These are phyloP conservation scores for Fundulus diaphanus DNA, from an alignment of 2,797 vertebrate genomes.

Conservation along the genomic window DNA sequence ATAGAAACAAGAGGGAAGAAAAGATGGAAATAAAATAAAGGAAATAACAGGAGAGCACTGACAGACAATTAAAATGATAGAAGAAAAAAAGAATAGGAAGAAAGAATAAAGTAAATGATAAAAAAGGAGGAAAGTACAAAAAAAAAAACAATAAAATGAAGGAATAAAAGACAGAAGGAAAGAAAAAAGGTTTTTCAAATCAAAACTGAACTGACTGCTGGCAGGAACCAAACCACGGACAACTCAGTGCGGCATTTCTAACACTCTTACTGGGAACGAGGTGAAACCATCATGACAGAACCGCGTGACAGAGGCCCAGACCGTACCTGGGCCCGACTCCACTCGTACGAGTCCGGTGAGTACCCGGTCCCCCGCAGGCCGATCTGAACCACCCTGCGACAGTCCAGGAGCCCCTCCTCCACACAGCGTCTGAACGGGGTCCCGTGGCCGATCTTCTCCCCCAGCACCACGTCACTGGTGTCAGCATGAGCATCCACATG, in stretches of 20 bases:
- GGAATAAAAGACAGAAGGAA: not conserved
- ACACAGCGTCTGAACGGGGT: conserved; percentile 90
- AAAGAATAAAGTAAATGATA: too few relatives aligned
- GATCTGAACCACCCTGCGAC: conserved; percentile 88
- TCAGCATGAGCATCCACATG: conserved; percentile 93
- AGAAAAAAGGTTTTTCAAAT: not conserved
- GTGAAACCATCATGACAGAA: not conserved
- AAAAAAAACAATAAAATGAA: not conserved
- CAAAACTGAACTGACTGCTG: not conserved
- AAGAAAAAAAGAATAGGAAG: not conserved
- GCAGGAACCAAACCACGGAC: not conserved
- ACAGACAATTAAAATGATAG: not conserved
- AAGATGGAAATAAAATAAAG: not conserved
- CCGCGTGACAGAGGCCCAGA: not conserved
- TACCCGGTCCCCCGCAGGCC: conserved; percentile 89
- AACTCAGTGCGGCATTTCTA: not conserved
- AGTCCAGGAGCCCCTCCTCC: conserved; percentile 91
- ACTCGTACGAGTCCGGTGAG: conserved; percentile 82
- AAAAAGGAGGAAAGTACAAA: not conserved
- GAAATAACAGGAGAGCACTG: not conserved
- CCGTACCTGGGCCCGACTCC: conserved; percentile 86
- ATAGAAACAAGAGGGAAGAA: not conserved
- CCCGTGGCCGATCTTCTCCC: conserved; percentile 90
- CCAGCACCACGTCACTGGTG: conserved; percentile 82
- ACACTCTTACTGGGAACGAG: not conserved